phyloP scores from a whole-genome alignment of 1,140 invertebrate species.

The Ectropis grisescens region DNA sequence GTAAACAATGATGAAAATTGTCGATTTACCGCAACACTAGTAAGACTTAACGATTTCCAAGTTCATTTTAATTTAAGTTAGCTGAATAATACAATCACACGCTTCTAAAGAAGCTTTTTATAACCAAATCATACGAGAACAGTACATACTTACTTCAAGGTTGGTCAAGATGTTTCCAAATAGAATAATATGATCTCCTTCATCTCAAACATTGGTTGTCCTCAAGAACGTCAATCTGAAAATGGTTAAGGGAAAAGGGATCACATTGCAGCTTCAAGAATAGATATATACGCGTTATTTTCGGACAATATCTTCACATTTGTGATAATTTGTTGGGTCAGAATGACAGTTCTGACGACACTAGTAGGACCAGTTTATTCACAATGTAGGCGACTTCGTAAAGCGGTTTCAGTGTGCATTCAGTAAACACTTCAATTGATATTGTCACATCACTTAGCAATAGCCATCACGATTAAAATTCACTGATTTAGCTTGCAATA shows the following conservation, averaged over 20 bases:
- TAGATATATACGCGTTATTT: constrained; percentile 6
- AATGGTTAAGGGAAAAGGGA: constrained; percentile 14
- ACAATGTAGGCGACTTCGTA: constrained; percentile 20
- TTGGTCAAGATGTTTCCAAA: constrained; percentile 63
- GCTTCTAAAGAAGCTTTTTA: no score
- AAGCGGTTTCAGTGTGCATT: no score
- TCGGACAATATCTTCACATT: constrained; percentile 24
- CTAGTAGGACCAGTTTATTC: constrained; percentile 56
- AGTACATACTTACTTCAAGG: constrained; percentile 63
- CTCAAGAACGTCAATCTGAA: constrained; percentile 37
- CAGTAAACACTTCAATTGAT: no score
- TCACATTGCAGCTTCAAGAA: neutral
- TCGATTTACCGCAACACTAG: no score
- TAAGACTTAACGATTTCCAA: no score
- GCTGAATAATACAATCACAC: no score
- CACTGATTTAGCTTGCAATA: no score
- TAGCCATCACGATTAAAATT: no score
- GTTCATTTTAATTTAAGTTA: no score
- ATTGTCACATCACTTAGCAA: no score
- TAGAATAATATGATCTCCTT: constrained; percentile 38
- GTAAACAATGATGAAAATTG: no score
- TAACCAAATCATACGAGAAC: no score
- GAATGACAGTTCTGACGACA: constrained; percentile 66
- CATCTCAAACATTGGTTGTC: constrained; percentile 39
- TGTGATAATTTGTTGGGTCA: constrained; percentile 39